Base-by-base conservation (phyloP, 2,888 invertebrate genomes). In the Pterostichus niger region DNA sequence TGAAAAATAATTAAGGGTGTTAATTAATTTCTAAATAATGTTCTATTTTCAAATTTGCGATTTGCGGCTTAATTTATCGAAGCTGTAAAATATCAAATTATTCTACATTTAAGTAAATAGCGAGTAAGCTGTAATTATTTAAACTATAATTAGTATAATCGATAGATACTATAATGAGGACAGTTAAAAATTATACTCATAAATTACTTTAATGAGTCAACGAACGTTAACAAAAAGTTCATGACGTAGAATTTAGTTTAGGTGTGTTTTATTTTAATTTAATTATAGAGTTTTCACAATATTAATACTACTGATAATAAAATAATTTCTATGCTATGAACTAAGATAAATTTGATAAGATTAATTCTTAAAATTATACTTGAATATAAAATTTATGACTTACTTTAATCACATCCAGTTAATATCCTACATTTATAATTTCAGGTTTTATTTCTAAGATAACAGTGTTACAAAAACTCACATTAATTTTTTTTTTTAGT, bases 201-300 rank as follows among this genome's bases (percentile, higher is more conserved):
- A 64, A 64, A 64, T 64, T 31, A 35, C 31, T 31, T 64, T 44
- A 71, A 71, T 71, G 44, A 71, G 68, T 15, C 13, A 40, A 71
- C 56, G 56, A 56, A 56, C 17, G 13, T 6, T 46, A 44, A 71
- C 44, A 71, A 71, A 64, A 71, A 71, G 4, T 71, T 44, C 15
- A 10, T 44, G 40, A 17, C 44, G 15, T 17, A 44, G 44, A 40
- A 71, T 71, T 44, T 44, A 71, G 44, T 44, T 44, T n/a, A 71
- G 68, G 68, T 71, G 68, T 44, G 68, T 71, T 71, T 71, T 71
- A 71, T 71, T 71, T 71, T 15, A 71, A 71, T 71, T 71, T 71
- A 71, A 71, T 71, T 44, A 71, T 17, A 71, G 24, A 24, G 68
- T 71, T 40, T 71, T 71, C 68, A 15, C 40, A 71, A 15, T 71